Evolutionary conservation across 2,888 invertebrate species (phyloP), one percentile per base, ranked within the genome.

Genomic region (Chrysotoxum bicinctum): DNA sequence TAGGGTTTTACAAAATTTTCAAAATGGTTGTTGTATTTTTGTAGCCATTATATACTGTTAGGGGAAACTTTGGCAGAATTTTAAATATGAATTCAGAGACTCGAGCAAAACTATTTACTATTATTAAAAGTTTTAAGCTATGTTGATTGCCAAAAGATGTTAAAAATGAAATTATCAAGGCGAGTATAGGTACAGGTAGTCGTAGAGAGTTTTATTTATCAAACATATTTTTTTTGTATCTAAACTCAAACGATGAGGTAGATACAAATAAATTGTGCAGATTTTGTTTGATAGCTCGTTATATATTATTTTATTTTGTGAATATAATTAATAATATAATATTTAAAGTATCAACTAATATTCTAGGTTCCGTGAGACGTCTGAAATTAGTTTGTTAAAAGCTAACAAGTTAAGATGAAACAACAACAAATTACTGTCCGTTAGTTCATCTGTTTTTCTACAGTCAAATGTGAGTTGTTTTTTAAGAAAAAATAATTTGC

Each of bases 1-100:
- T 32, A 30, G 21, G 32, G 5, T 40, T 30, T 23, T 30, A 43
- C 26, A 43, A 43, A 43, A 32, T 30, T 70, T 68, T 48, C 16
- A 32, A 70, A 45, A 45, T 62, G 45, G 2, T 40, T 56, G 7
- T 8, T 56, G 7, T 30, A 32, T 56, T 14, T 45, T 48, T 72
- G 56, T 54, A 35, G 70, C 45, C 21, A 32, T 32, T 48, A 58
- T 64, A 12, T 72, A 23, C 45, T 45, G 32, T 66, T 54, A 35
- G 23, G 21, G 32, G 23, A 74, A 75, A 66, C 54, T 75, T 66
- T 35, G 10, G 12, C 10, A 50, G 48, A 76, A 68, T 76, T 68
- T 76, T 76, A 68, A 76, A 76, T 58, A 76, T 68, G 68, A 76
- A 58, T 76, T 68, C 14, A 58, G 50, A 48, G 48, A 37, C 35